Base-by-base conservation (phyloP, 2,113 vertebrate genomes). In the Furnarius figulus region DNA sequence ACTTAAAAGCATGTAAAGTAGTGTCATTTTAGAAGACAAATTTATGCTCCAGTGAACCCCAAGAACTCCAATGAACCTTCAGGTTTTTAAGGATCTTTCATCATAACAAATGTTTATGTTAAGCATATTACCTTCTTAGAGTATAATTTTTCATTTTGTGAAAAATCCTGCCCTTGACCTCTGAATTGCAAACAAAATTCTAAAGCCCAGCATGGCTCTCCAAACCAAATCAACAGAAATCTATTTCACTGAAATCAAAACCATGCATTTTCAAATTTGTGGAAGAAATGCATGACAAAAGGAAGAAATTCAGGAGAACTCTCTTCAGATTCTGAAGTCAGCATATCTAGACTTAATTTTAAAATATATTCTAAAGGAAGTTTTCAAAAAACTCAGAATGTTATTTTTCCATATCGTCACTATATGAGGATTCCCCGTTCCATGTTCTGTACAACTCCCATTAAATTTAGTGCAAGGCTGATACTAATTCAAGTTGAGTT, bases 41-140 rank as follows among this genome's bases (percentile, higher is more conserved):
- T 91, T 91, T 73, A 83, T 80, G 85, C 82, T 89, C 44, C 79
- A 81, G 30, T 94, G 68, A 91, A 74, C 55, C 55, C 73, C 63
- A 35, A 91, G 67, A 89, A 85, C 77, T 92, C 37, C 56, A 92
- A 10, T 59, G 52, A 93, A 89, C 53, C 24, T 59, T 53, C 39
- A 70, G 21, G 27, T 67, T 93, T 95, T 79, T 49, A 91, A 77
- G 37, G 28, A 73, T 87, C 89, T 89, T 91, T 96, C 87, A 87
- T 91, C 90, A 19, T 55, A 87, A 85, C 18, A 77, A 84, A 83
- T 42, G 62, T 79, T 95, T 89, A 65, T 61, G 23, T 80, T 87
- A 87, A 77, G 24, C 39, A 55, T 59, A 67, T 73, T 66, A 87
- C 37, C 85, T 80, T 63, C n/a, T 82, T 27, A 33, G 74, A 50